Conservation (phyloP, 2,113 vertebrate genomes). For the Ascaphus truei region DNA sequence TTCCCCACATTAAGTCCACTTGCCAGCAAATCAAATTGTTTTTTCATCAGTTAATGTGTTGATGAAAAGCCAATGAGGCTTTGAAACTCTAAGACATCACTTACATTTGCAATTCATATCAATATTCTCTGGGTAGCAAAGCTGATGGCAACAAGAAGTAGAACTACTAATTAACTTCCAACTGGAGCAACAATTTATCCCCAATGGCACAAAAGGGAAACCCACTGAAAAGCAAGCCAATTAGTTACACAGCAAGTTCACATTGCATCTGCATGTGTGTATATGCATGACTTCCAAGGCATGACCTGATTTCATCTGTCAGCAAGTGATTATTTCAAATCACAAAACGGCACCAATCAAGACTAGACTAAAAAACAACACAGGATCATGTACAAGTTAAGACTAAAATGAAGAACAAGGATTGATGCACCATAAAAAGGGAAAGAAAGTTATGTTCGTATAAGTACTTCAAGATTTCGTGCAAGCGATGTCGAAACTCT, state of each 20-base stretch:
- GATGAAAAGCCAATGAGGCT: conserved; percentile 29
- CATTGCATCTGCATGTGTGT: neutral
- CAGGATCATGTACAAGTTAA: no score
- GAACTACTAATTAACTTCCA: conserved; percentile 32
- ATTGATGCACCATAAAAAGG: no score
- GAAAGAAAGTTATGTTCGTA: no score
- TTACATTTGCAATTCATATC: conserved; percentile 34
- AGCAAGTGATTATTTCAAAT: no score
- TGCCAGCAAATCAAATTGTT: neutral
- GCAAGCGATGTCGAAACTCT: no score
- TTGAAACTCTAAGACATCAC: conserved; percentile 16
- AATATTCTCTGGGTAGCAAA: conserved; percentile 29
- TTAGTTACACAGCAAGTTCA: conserved; percentile 16
- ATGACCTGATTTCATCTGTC: neutral
- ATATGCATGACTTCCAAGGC: neutral
- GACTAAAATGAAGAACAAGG: no score
- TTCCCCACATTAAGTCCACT: neutral
- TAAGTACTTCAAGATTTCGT: no score
- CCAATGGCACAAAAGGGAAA: conserved; percentile 25
- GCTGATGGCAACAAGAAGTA: conserved; percentile 13
- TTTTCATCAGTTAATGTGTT: neutral
- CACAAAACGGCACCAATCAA: no score
- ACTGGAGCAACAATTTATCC: conserved; percentile 20
- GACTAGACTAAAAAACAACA: no score
- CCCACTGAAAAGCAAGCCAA: conserved; percentile 24